Evolutionary conservation across 2,797 vertebrate genomes (phyloP), one percentile per base, ranked within the genome.

Genomic region (Myotis daubentonii): DNA sequence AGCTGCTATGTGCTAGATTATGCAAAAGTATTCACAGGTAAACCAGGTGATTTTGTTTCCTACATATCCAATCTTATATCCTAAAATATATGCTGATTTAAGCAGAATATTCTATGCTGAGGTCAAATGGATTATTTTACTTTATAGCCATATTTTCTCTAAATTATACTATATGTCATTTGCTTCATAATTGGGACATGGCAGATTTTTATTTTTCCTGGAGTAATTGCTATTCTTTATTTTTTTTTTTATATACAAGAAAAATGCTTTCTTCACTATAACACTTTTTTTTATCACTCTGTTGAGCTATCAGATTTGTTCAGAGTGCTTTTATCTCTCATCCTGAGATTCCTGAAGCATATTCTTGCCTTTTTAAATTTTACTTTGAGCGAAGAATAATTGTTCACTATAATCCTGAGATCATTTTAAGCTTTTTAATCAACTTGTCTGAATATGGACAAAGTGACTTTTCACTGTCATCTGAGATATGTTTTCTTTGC

Each of bases 371-470:
- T 75, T 82, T 10, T 28, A n/a, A 68, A 41, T 76, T 68, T 94
- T 89, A 81, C 60, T 92, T 95, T 78, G 47, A 76, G 25, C 53
- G 30, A 86, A 86, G 55, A 78, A 47, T 86, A 92, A 76, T 72
- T 33, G 70, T 83, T 88, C 60, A 80, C 8, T 44, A 1, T 76
- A 76, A 91, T 4, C 20, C 62, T 62, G 4, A 68, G 20, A 78
- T 87, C 20, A 76, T 79, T 83, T 87, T 96, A 94, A 89, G 10
- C 49, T 82, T 79, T 36, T 87, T 76, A 74, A 71, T 80, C 25
- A 81, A 30, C 65, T 74, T 88, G n/a, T 72, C 60, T 17, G 33
- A 89, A 79, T 44, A 71, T 65, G 47, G 33, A 60, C 55, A 51
- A 36, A 72, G 60, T 53, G n/a, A 53, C 41, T 93, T 91, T 95